Evolutionary conservation across 2,888 invertebrate species (phyloP).

Genomic region (Allacma fusca): DNA sequence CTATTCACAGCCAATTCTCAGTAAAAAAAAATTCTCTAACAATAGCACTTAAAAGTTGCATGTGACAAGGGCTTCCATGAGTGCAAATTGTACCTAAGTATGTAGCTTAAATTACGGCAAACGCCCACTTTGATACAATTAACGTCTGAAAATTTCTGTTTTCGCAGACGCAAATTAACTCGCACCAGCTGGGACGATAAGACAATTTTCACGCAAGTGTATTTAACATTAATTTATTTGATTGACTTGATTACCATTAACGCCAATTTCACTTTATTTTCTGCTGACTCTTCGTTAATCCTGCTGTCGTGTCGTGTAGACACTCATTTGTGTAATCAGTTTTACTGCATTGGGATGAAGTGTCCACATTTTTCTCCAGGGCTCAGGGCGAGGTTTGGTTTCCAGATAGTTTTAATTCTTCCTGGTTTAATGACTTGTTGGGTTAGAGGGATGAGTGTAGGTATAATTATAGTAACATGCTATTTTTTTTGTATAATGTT

Average conservation of each 20-base stretch:
- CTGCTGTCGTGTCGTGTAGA: not conserved
- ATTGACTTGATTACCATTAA: not conserved
- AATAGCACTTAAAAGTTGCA: not conserved
- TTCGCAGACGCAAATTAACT: not conserved
- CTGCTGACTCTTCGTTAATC: not conserved
- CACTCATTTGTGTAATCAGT: not conserved
- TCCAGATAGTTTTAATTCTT: no score
- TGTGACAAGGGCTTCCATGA: not conserved
- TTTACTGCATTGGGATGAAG: not conserved
- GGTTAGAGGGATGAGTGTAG: no score
- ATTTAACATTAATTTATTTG: not conserved
- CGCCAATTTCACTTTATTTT: not conserved
- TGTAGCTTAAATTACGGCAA: not conserved
- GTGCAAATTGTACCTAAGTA: no score
- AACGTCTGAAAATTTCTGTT: not conserved
- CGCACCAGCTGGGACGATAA: not conserved
- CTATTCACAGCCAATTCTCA: no score
- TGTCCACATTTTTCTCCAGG: no score
- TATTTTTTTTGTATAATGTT: no score
- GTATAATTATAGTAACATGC: no score
- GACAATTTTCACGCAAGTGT: not conserved
- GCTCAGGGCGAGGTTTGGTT: no score
- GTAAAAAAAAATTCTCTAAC: not conserved
- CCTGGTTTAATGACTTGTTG: no score
- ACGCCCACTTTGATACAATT: slow-evolving; percentile 16